Percentiles rank a stretch among this genome's conserved stretches.
Evolutionary conservation across 2,888 invertebrate genomes (phyloP).

Genomic region (Agonopterix heracliana): DNA sequence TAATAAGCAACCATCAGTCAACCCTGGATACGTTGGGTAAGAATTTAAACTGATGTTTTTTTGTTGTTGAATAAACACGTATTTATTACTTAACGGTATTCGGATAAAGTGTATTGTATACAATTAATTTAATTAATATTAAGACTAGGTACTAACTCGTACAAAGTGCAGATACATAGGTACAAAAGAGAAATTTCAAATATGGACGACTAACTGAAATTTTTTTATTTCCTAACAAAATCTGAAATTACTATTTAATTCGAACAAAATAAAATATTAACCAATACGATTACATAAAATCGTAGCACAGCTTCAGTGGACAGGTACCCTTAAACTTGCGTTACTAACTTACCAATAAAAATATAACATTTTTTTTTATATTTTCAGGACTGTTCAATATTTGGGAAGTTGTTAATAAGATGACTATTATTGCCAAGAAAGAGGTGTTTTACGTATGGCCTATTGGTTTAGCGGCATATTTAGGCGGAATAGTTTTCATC

Average conservation of each 20-base stretch:
- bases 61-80: constrained; percentile 9
- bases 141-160: no score
- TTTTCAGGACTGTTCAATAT: constrained; percentile 79
- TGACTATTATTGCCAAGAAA: constrained; percentile 80
- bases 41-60: constrained; percentile 3
- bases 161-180: no score
- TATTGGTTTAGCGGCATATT: constrained; percentile 79
- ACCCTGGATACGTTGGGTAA: constrained; percentile 79
- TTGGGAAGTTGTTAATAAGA: constrained; percentile 77
- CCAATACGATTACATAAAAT: no score
- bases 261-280: no score
- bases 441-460: constrained; percentile 80
- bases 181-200: no score
- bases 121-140: no score
- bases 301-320: no score
- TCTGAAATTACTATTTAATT: no score
- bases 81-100: not conserved
- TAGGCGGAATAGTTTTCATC: constrained; percentile 81
- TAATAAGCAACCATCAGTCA: constrained; percentile 82
- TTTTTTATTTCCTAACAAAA: no score
- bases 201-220: no score
- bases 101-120: no score
- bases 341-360: not conserved
- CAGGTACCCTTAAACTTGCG: no score
- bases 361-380: not conserved